phyloP scores from a whole-genome alignment of 2,797 vertebrate genomes.

The Ciconia nigra region DNA sequence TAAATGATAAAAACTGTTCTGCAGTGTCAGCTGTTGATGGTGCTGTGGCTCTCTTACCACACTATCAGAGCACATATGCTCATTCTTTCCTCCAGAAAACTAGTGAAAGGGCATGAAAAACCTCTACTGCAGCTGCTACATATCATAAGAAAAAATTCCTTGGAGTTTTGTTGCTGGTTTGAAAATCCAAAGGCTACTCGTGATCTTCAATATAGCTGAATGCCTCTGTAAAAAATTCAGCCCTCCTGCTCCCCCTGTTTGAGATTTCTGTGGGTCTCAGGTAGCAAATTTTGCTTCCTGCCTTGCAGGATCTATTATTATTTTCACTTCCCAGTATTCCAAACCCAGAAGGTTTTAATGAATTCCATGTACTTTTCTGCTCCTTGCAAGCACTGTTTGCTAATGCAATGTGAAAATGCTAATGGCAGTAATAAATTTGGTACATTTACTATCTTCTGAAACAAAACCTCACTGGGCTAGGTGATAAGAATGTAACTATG shows the following conservation, averaged over 20 bases:
- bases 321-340: background rate
- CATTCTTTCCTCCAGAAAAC: constrained; percentile 17
- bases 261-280: background rate
- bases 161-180: background rate
- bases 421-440: constrained; percentile 5
- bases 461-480: background rate
- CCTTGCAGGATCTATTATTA: background rate
- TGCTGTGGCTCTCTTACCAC: background rate
- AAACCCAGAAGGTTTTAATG: background rate
- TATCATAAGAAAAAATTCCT: background rate
- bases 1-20: constrained; percentile 44
- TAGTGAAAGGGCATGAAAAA: constrained; percentile 1
- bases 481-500: background rate
- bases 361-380: background rate
- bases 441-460: background rate
- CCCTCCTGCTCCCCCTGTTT: background rate
- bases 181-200: background rate
- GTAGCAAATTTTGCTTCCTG: background rate
- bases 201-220: background rate
- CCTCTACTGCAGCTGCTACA: background rate
- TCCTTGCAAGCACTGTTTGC: background rate
- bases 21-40: constrained; percentile 10
- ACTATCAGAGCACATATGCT: background rate
- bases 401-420: constrained; percentile 35
- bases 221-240: background rate